These are phyloP conservation scores for Orientallactaga sibirica DNA, from an alignment of 2,797 vertebrate species.

Conservation along the genomic window DNA sequence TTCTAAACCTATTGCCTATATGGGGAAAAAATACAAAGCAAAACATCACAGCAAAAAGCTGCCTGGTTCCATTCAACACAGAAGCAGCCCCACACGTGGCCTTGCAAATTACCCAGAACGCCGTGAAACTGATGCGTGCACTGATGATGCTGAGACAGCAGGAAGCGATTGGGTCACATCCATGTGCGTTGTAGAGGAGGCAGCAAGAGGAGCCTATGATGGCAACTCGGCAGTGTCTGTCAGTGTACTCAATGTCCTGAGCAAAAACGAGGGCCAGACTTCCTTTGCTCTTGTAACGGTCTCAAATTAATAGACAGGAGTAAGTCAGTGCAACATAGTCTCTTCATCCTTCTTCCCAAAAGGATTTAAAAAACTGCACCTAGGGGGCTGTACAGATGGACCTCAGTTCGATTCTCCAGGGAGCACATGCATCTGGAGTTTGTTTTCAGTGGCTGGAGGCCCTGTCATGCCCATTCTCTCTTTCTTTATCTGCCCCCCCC, in stretches of 20 bases:
- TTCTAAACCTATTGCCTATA: slow-evolving; percentile 61
- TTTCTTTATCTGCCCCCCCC: too few species aligned
- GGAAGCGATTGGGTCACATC: neutral
- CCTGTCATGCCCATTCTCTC: too few species aligned
- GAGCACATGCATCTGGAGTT: too few species aligned
- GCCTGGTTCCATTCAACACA: neutral
- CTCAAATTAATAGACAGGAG: neutral
- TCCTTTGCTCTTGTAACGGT: neutral
- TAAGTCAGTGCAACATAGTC: neutral
- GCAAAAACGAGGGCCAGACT: neutral
- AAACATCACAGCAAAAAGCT: neutral
- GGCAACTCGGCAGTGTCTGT: rapidly evolving
- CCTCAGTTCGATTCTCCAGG: too few species aligned
- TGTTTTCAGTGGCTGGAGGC: too few species aligned
- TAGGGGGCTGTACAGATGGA: too few species aligned
- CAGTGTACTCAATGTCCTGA: neutral
- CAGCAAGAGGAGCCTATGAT: neutral
- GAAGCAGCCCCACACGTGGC: neutral
- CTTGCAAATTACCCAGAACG: neutral
- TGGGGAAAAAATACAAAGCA: slow-evolving; percentile 18
- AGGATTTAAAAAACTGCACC: too few species aligned
- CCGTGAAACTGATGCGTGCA: neutral
- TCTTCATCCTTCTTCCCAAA: neutral
- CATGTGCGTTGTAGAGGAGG: neutral
- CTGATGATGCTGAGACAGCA: too few species aligned